phyloP scores from a whole-genome alignment of 2,113 vertebrate genomes.

The Apteryx owenii region DNA sequence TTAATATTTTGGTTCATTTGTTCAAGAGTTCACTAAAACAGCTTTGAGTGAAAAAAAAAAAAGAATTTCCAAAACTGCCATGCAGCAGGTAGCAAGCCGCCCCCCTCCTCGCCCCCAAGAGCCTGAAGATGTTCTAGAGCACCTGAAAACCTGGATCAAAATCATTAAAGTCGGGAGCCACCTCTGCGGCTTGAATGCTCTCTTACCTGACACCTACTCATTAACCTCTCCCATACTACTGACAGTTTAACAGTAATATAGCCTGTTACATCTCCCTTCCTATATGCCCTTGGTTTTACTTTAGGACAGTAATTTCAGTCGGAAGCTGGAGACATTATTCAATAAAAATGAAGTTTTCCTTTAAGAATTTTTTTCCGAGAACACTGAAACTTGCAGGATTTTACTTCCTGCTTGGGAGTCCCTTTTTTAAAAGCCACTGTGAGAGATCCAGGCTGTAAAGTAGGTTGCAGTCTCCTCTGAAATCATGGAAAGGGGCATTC shows the following conservation, averaged over 20 bases:
- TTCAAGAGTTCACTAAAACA: background rate
- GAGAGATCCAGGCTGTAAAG: background rate
- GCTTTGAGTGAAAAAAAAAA: background rate
- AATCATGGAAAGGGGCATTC: background rate
- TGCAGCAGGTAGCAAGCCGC: background rate
- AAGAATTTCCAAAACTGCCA: background rate
- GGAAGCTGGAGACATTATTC: background rate
- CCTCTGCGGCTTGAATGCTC: background rate
- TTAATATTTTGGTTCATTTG: background rate
- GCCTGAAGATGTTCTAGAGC: background rate
- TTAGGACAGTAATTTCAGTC: background rate
- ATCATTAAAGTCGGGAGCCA: background rate
- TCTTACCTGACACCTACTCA: rapidly evolving
- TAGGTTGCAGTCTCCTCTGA: background rate
- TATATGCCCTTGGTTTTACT: background rate
- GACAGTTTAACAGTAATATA: background rate
- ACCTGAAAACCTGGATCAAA: background rate
- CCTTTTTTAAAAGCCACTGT: background rate
- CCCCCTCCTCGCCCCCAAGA: background rate
- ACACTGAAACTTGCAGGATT: background rate
- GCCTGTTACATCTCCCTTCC: background rate
- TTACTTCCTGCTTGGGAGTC: background rate
- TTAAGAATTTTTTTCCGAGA: background rate
- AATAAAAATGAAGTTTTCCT: background rate
- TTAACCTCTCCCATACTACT: background rate